These are phyloP conservation scores for Neosilurus hyrtlii DNA, from an alignment of 2,797 vertebrate species.

Conservation along the genomic window DNA sequence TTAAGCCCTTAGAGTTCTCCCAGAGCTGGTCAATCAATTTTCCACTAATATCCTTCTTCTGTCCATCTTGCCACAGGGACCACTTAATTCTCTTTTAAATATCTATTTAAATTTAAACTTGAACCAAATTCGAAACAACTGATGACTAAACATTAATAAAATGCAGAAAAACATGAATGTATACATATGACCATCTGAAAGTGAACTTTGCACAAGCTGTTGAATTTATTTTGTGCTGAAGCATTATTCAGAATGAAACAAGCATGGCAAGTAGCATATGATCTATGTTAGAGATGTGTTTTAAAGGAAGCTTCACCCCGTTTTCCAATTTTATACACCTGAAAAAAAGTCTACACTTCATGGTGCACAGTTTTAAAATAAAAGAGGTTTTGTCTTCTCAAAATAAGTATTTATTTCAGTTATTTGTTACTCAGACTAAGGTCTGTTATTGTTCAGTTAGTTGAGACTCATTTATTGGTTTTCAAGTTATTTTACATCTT, in stretches of 20 bases:
- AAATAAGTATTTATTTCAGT: background rate
- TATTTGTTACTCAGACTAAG: no score
- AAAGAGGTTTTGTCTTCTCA: background rate
- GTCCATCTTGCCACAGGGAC: background rate
- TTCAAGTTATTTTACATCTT: background rate
- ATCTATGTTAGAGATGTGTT: conserved; percentile 34
- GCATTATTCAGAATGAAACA: background rate
- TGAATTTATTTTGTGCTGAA: background rate
- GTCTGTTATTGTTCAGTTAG: no score
- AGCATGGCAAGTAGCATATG: conserved; percentile 25
- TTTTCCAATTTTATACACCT: background rate
- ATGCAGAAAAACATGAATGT: background rate
- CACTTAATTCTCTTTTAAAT: background rate
- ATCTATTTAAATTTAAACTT: background rate
- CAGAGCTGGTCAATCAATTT: background rate
- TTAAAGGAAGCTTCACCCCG: background rate
- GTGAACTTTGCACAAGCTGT: background rate
- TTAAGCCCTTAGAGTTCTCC: background rate
- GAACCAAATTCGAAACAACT: background rate
- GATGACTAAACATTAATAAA: background rate
- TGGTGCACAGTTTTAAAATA: conserved; percentile 2
- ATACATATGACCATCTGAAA: background rate
- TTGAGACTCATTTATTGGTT: background rate
- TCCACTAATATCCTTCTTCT: background rate
- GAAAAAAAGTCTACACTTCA: background rate